Base-by-base conservation (phyloP, 1,140 invertebrate genomes). In the Scaptomyza pallida region DNA sequence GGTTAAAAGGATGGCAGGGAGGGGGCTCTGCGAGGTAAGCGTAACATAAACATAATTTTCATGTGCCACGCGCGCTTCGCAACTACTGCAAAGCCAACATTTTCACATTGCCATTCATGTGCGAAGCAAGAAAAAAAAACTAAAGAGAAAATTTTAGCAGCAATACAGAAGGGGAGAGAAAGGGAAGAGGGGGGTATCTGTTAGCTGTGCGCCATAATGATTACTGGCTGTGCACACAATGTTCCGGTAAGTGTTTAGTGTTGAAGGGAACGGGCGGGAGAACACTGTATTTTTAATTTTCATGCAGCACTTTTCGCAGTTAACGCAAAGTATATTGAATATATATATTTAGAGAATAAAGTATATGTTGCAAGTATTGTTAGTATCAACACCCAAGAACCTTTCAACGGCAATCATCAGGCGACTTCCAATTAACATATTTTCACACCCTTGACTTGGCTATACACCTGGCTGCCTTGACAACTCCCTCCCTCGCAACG, bases 41-140 rank as follows among this genome's bases (percentile, higher is more conserved):
- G 64, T 48, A 81, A 60, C 74, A 88, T 88, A 88, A 88, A 70
- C 83, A 88, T 88, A 88, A 82, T 88, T 78, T 86, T 88, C 78
- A 88, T 86, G 81, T 74, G 73, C 64, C 69, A 86, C 73, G 70
- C 77, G 74, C 78, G 68, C 77, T 33, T n/a, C 10, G 5, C 10
- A 45, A 65, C 63, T 61, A 69, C 59, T 55, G 68, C 72, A 55
- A n/a, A 55, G 26, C 40, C n/a, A 55, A 9, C 47, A 37, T 37
- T 30, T 30, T 37, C 33, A n/a, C 33, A 56, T 26, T 12, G 5
- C 54, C 16, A 47, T 43, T 41, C 33, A 56, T 47, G 40, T 45
- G 54, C 51, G 44, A 13, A n/a, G 21, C 23, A 56, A 44, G 33
- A 68, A 69, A 37, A 33, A 45, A 12, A 48, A 33, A 23, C 3